Evolutionary conservation across 1,140 invertebrate species (phyloP), one percentile per base, ranked within the genome.

Genomic region (Dysdera silvatica): DNA sequence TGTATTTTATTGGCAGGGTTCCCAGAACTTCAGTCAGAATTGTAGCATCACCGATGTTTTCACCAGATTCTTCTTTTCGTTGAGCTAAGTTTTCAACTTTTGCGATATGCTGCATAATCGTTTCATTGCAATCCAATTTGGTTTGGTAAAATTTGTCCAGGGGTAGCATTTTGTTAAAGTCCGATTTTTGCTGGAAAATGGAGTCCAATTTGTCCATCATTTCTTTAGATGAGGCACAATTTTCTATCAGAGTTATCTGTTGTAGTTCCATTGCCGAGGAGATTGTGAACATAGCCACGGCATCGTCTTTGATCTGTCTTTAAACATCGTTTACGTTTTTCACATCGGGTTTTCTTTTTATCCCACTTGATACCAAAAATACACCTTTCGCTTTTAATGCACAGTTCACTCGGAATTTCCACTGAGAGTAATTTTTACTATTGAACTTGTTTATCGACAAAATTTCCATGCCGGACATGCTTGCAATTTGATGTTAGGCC

Each of bases 361-460:
- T 12, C 33, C 40, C 40, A 43, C n/a, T 56, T 4, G 12, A 14
- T 0, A 45, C 41, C 4, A 16, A 5, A 14, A 29, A 45, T 7
- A 45, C 40, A 16, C 54, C 54, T 56, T 56, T 56, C 31, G 37
- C 54, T 45, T 56, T 56, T n/a, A 45, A 28, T 18, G 37, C 54
- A 45, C 54, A 56, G 6, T 0, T 56, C 2, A 45, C 47, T 23
- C 47, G 54, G 23, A 56, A 56, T 45, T n/a, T n/a, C 37, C 54
- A 45, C 23, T 45, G 37, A 10, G 40, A 56, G 24, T 56, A 56
- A 23, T 56, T 43, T 0, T 29, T 12, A n/a, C 40, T 28, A 4
- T 2, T 20, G n/a, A 56, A 56, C 23, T 56, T 56, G 16, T 16
- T 31, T 6, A 40, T 31, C 29, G 40, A 43, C n/a, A 29, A 56